These are phyloP conservation scores for Gymnosoma rotundatum DNA, from an alignment of 2,888 invertebrate genomes.

Conservation along the genomic window DNA sequence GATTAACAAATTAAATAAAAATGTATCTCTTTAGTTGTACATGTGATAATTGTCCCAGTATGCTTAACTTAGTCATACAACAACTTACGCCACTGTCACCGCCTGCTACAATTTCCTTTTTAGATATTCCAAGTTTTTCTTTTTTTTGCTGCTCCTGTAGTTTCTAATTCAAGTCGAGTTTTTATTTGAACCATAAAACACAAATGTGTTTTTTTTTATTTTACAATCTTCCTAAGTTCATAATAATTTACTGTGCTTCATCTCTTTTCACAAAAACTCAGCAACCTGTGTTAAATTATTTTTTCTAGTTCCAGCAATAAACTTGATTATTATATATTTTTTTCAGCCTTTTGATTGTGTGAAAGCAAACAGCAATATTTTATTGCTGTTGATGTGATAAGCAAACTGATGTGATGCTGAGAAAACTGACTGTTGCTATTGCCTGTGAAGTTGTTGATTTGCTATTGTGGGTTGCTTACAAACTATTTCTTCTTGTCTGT, in stretches of 20 bases:
- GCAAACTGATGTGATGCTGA: constrained; percentile 39
- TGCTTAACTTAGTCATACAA: no score
- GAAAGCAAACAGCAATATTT: constrained; percentile 45
- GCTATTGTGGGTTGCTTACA: constrained; percentile 62
- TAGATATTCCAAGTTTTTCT: constrained; percentile 21
- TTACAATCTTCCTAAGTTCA: constrained; percentile 35
- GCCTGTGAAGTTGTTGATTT: constrained; percentile 45
- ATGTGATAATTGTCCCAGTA: no score
- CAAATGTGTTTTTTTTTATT: constrained; percentile 63
- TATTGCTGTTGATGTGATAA: constrained; percentile 57
- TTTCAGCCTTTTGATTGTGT: constrained; percentile 41
- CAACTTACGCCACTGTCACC: no score
- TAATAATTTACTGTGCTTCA: constrained; percentile 11
- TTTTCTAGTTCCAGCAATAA: constrained; percentile 9
- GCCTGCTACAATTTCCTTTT: constrained; percentile 52
- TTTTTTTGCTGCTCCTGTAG: not conserved
- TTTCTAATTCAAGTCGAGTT: constrained; percentile 44
- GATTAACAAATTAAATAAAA: no score
- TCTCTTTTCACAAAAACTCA: not conserved
- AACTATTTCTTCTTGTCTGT: constrained; percentile 46
- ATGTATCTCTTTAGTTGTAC: no score
- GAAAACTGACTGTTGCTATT: not conserved
- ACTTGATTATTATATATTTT: constrained; percentile 22
- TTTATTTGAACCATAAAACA: constrained; percentile 54
- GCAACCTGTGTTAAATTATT: not conserved